Evolutionary conservation across 2,888 invertebrate species (phyloP).

Genomic region (Yponomeuta plumbellus): DNA sequence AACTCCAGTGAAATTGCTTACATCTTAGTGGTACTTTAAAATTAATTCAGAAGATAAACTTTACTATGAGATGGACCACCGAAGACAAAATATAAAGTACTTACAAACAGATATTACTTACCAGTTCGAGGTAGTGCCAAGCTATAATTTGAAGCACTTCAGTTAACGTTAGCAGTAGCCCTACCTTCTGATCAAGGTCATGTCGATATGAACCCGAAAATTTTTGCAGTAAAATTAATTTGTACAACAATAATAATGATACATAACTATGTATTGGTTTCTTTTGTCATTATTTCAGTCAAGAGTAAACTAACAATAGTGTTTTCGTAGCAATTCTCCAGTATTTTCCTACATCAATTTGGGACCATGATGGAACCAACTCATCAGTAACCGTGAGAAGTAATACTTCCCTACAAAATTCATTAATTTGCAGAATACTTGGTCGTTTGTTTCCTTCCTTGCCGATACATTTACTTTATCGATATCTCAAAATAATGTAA

Average conservation of each 20-base stretch:
- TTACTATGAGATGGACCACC: background rate
- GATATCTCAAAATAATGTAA: background rate
- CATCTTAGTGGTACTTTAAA: too few species aligned
- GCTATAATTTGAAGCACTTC: background rate
- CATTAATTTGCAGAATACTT: background rate
- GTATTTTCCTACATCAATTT: background rate
- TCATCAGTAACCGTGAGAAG: background rate
- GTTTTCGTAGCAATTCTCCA: background rate
- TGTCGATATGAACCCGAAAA: background rate
- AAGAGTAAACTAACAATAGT: background rate
- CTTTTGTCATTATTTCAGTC: too few species aligned
- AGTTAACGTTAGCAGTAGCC: background rate
- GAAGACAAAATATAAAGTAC: background rate
- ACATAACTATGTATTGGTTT: too few species aligned
- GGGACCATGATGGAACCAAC: background rate
- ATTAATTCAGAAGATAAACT: too few species aligned
- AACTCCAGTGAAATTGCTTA: too few species aligned
- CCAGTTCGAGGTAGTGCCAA: background rate
- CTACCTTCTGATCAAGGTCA: background rate
- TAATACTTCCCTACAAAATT: background rate
- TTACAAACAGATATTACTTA: slow-evolving; percentile 3
- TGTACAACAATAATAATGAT: too few species aligned
- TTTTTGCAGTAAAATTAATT: too few species aligned
- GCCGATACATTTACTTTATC: background rate
- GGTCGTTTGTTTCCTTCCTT: background rate